Evolutionary conservation across 2,113 vertebrate species (phyloP).

Genomic region (Motacilla alba): DNA sequence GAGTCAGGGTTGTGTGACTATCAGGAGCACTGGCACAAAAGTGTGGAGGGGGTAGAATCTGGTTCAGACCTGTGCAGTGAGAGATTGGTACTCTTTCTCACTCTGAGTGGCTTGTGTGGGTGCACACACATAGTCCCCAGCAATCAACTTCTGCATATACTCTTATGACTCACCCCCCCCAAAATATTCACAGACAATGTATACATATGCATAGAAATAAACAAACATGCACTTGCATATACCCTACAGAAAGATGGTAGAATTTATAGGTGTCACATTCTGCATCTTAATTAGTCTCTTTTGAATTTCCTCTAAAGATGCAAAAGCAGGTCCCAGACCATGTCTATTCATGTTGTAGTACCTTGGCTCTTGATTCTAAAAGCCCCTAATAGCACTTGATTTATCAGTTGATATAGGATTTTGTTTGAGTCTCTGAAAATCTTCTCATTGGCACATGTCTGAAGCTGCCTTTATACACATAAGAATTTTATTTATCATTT

Average conservation of each 20-base stretch:
- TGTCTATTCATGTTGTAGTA: neutral
- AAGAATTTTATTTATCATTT: slow-evolving; percentile 1
- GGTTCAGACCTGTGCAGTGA: neutral
- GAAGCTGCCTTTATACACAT: neutral
- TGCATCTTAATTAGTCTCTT: neutral
- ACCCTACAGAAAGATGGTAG: neutral
- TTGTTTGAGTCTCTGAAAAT: neutral
- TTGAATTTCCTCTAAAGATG: neutral
- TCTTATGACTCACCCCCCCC: neutral
- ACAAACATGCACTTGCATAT: neutral
- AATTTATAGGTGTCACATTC: neutral
- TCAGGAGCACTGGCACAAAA: neutral
- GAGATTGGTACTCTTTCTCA: neutral
- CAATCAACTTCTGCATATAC: neutral
- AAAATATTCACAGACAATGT: neutral
- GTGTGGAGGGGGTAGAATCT: neutral
- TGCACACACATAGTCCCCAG: neutral
- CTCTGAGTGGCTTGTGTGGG: neutral
- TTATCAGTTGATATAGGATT: neutral
- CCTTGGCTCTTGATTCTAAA: neutral
- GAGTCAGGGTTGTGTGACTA: neutral
- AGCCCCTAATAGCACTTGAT: neutral
- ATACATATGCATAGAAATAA: neutral
- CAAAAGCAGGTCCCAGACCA: neutral
- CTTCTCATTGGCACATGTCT: neutral